Percentiles rank a stretch among this genome's conserved stretches.
These are phyloP conservation scores for Heteronetta atricapilla DNA, from an alignment of 2,113 vertebrate species.

Conservation along the genomic window DNA sequence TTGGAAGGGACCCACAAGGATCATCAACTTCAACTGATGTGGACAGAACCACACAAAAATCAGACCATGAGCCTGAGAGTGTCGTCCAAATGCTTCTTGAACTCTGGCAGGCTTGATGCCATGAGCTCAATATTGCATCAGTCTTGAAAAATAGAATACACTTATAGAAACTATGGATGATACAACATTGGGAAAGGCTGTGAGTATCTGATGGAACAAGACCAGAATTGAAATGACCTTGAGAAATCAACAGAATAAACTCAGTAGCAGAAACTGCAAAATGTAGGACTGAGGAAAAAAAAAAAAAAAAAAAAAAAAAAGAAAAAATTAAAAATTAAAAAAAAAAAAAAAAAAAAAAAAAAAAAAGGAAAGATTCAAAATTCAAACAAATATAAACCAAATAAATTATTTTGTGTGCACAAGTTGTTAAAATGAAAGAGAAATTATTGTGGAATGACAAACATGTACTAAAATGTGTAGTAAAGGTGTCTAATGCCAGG, in stretches of 20 bases:
- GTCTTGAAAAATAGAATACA: background rate
- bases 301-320: background rate
- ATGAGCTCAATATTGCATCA: background rate
- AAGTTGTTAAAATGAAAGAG: background rate
- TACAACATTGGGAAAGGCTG: background rate
- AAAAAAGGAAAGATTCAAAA: background rate
- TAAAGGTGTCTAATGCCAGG: background rate
- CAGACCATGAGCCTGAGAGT: background rate
- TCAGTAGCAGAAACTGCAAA: background rate
- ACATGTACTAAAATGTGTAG: background rate
- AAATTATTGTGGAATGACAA: background rate
- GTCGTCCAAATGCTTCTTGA: background rate
- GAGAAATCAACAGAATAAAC: background rate
- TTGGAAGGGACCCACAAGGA: no score
- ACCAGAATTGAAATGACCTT: background rate
- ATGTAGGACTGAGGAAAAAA: background rate
- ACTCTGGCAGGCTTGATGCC: no score
- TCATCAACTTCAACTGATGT: no score
- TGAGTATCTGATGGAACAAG: background rate
- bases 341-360: background rate
- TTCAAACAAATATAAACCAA: background rate
- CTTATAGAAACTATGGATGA: background rate
- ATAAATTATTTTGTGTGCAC: background rate
- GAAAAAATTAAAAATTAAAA: no score
- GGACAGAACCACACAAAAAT: no score